Percentiles rank a stretch among this genome's conserved stretches.
These are phyloP conservation scores for Diplodus puntazzo DNA, from an alignment of 2,797 vertebrate species.

Conservation along the genomic window DNA sequence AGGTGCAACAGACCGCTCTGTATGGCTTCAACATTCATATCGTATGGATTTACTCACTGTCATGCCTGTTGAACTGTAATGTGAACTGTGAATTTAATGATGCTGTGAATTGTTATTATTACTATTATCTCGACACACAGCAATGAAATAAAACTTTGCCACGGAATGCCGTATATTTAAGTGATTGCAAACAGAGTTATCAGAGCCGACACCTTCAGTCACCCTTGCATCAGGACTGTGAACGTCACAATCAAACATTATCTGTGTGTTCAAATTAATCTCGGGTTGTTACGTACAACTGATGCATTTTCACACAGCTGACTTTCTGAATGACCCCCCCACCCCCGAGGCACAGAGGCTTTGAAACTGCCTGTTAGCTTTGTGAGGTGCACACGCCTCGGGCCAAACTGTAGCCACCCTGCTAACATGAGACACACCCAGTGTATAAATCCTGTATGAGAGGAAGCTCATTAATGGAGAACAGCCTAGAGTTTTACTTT, in stretches of 20 bases:
- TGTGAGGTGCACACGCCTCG: background rate
- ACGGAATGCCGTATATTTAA: background rate
- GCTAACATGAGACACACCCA: background rate
- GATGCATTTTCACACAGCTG: background rate
- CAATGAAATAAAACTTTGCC: background rate
- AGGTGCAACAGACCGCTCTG: background rate
- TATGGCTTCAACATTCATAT: background rate
- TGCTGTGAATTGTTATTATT: slow-evolving; percentile 2
- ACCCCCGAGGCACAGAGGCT: too few species aligned
- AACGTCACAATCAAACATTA: background rate
- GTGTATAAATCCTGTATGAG: background rate
- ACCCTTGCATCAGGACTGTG: background rate
- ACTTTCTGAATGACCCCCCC: background rate
- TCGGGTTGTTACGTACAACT: background rate
- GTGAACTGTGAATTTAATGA: slow-evolving; percentile 10
- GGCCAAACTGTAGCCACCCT: background rate
- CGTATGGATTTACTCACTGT: background rate
- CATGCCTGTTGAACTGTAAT: background rate
- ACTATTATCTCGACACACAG: background rate
- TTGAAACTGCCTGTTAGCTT: background rate
- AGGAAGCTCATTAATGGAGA: too few species aligned
- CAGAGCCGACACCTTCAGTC: slow-evolving; percentile 15
- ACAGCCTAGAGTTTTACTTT: too few species aligned
- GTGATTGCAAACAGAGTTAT: background rate
- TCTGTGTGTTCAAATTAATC: slow-evolving; percentile 3